Evolutionary conservation across 2,888 invertebrate genomes (phyloP), one percentile per base, ranked within the genome.

Genomic region (Thecophora atra): DNA sequence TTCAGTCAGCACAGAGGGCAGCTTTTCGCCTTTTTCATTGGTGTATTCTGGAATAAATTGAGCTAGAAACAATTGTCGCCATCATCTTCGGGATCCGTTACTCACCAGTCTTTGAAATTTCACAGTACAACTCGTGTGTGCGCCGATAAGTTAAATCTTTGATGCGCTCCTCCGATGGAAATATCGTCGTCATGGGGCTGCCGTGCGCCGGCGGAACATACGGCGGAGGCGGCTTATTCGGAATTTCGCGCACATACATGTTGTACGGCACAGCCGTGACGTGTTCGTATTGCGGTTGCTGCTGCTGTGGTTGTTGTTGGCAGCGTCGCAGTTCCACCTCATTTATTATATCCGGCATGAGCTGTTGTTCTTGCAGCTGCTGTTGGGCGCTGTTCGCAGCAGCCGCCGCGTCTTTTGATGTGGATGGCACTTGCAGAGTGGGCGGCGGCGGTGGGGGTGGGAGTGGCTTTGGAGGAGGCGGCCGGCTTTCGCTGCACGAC

Each of bases 151-250:
- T 82, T 58, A 85, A 81, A 74, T 83, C 83, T 74, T 78, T 80
- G 56, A 84, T 85, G 67, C 84, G 80, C 24, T 81, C 79, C 72
- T 83, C 82, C 1, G 83, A 81, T 68, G 84, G 84, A 76, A 83
- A 84, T 71, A 84, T 83, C 21, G 82, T 82, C n/a, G 83, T 84
- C 82, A 84, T 83, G 11, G 84, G 84, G 75, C 83, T 83, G 17
- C 84, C 83, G 73, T 83, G 83, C 2, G 87, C 84, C 0, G 91
- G 92, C 8, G 92, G 91, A 0, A 91, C 91, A 84, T 93, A 93
- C 0, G 93, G 93, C 0, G 93, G 93, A 2, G 93, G 93, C 13
- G 93, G 92, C 81, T 92, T 92, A 81, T 92, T 92, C 6, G 92
- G 92, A 75, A 92, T 91, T 84, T 91, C 91, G 63, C 92, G 82